Base-by-base conservation (phyloP, 2,888 invertebrate species). In the Heliconius cydno region DNA sequence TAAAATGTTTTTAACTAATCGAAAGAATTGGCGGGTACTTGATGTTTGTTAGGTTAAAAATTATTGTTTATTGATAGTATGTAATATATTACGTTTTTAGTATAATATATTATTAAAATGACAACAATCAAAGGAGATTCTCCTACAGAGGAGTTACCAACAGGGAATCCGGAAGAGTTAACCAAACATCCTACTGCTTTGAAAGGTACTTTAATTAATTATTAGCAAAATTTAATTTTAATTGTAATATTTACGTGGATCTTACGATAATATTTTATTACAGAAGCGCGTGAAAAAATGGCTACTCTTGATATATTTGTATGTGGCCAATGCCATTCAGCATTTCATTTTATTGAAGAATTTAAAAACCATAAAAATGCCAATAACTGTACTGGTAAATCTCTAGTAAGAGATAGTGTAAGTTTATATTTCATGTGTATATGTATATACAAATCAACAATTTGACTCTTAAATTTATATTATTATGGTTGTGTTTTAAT, bases 311-410 rank as follows among this genome's bases (percentile, higher is more conserved):
- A 98, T 94, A 96, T 98, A 12, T 91, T 98, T 38, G 97, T 98
- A 0, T 98, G 98, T 92, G 98, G 98, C 22, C 96, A 96, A 81
- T 98, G 98, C 88, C 97, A 98, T 89, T 95, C 96, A 75, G 97
- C 97, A 76, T 98, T 97, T 88, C 97, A 98, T 89, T 98, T 97
- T 89, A 91, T 97, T 76, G 97, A 98, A 87, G 97, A 97, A 84
- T 98, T 98, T 87, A 96, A 96, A 89, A 96, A 96, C 70, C 98
- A 98, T 86, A 97, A 97, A 86, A 95, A 94, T 84, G 92, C 93
- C 22, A 95, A 94, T 76, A 95, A 95, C 79, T 97, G 97, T 85
- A 94, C 95, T 60, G 95, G 96, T 84, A 95, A 96, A 81, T 97
- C 97, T 70, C 95, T 95, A 77, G 96, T 97, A 65, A 95, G 96